Conservation (phyloP, 2,797 vertebrate genomes). For the Aviceda leuphotes region DNA sequence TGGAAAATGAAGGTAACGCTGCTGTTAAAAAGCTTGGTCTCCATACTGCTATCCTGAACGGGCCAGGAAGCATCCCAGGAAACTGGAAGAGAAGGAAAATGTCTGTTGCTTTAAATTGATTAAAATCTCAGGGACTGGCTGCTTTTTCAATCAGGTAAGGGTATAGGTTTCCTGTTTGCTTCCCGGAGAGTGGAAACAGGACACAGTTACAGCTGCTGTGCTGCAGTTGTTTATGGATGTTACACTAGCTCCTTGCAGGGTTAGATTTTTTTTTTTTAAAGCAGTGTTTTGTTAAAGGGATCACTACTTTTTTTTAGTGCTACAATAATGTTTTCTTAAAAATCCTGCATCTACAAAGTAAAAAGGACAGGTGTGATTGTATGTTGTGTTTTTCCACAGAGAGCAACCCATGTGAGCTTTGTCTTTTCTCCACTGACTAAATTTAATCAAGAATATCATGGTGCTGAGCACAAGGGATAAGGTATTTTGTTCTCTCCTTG, state of each 20-base stretch:
- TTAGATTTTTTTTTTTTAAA: background rate
- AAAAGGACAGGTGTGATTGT: background rate
- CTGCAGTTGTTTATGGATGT: background rate
- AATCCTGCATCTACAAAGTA: background rate
- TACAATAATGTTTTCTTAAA: background rate
- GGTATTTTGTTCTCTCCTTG: background rate
- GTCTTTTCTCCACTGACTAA: background rate
- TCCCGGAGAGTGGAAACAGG: background rate
- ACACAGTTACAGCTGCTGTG: background rate
- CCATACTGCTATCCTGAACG: background rate
- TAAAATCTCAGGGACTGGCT: background rate
- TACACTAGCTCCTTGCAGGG: background rate
- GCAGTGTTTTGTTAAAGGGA: background rate
- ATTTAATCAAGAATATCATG: background rate
- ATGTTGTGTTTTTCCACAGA: background rate
- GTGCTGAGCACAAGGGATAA: background rate
- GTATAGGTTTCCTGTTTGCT: constrained; percentile 44
- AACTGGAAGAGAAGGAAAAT: constrained; percentile 22
- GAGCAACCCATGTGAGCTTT: background rate
- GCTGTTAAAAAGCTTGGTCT: background rate
- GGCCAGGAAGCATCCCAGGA: constrained; percentile 41
- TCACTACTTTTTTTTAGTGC: background rate
- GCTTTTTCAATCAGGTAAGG: constrained; percentile 52
- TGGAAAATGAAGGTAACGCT: background rate
- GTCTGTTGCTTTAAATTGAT: background rate